Conservation (phyloP, 2,797 vertebrate species). For the Pseudopleuronectes americanus region DNA sequence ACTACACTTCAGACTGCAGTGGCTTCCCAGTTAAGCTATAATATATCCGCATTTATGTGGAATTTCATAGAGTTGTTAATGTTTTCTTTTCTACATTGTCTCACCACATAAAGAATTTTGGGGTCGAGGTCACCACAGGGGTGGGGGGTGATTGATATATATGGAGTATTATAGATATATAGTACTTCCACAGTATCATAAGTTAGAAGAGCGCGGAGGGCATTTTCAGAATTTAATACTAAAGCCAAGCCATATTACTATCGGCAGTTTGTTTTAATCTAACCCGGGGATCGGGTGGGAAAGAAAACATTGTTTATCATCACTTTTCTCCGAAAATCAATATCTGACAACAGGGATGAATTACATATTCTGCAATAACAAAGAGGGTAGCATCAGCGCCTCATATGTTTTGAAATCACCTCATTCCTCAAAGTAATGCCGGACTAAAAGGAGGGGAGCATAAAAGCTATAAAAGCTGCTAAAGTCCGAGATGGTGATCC, state of each 20-base stretch:
- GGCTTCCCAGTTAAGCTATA: neutral
- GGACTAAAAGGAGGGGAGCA: slow-evolving; percentile 14
- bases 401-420: slow-evolving; percentile 22
- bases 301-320: slow-evolving; percentile 69
- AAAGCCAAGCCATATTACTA: slow-evolving; percentile 47
- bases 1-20: neutral
- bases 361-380: slow-evolving; percentile 60
- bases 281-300: slow-evolving; percentile 40
- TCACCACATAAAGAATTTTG: slow-evolving; percentile 15
- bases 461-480: slow-evolving; percentile 21
- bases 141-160: slow-evolving; percentile 29
- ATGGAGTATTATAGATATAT: slow-evolving; percentile 24
- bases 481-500: slow-evolving; percentile 40
- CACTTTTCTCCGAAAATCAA: slow-evolving; percentile 65
- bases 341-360: slow-evolving; percentile 61
- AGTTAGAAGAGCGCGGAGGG: slow-evolving; percentile 27
- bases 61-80: slow-evolving; percentile 16
- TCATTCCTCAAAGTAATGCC: slow-evolving; percentile 31
- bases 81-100: slow-evolving; percentile 26
- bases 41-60: slow-evolving; percentile 23
- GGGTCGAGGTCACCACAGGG: slow-evolving; percentile 3
- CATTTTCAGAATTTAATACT: slow-evolving; percentile 61
- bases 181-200: slow-evolving; percentile 31
- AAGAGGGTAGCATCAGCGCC: slow-evolving; percentile 28
- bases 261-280: slow-evolving; percentile 60